Conservation (phyloP, 2,888 invertebrate species). For the Caenorhabditis japonica region DNA sequence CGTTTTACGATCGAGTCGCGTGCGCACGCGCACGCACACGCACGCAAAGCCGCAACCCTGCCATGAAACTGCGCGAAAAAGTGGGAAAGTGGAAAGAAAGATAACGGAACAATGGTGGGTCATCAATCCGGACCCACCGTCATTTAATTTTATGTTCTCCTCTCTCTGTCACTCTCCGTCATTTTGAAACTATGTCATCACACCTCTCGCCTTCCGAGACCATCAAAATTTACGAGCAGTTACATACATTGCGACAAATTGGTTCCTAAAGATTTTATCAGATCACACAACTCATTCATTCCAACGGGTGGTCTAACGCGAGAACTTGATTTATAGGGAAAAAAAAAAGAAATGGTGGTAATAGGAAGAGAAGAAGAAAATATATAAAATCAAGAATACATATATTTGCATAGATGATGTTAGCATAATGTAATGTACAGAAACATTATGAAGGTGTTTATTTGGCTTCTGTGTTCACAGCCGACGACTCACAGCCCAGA, state of each 20-base stretch:
- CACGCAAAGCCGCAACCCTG: background rate
- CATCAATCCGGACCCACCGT: conserved; percentile 25
- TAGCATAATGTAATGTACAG: conserved; percentile 25
- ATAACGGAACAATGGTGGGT: conserved; percentile 33
- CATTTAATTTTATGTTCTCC: conserved; percentile 46
- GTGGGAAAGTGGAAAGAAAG: conserved; percentile 10
- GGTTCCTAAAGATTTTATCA: conserved; percentile 45
- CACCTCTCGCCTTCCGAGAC: conserved; percentile 36
- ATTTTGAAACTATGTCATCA: conserved; percentile 44
- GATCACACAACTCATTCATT: conserved; percentile 28
- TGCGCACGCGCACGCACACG: conserved; percentile 46
- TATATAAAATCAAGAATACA: background rate
- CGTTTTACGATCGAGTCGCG: conserved; percentile 52
- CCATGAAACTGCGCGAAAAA: conserved; percentile 48
- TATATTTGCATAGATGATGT: conserved; percentile 15
- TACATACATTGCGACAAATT: conserved; percentile 50
- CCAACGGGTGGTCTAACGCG: conserved; percentile 33
- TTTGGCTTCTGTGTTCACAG: conserved; percentile 4
- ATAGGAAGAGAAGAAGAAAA: conserved; percentile 1
- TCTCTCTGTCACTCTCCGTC: conserved; percentile 47
- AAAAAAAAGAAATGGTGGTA: background rate
- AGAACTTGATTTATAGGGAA: conserved; percentile 38
- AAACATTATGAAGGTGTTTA: conserved; percentile 41
- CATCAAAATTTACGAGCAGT: conserved; percentile 55
- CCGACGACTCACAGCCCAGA: conserved; percentile 27